phyloP scores from a whole-genome alignment of 2,888 invertebrate genomes.

The Drosophila formosana region DNA sequence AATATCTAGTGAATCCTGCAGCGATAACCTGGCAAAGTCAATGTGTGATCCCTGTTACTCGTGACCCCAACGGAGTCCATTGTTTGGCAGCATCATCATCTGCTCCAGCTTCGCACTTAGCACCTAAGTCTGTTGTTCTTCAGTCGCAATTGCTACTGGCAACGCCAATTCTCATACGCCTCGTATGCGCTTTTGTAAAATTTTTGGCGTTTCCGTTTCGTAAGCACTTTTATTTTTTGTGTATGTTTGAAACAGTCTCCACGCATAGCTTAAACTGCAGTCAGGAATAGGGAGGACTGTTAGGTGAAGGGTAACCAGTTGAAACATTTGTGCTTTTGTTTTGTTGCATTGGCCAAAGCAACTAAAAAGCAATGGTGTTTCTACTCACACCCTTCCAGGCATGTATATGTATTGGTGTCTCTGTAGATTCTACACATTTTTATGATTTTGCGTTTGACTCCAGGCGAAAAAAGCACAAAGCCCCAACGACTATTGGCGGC shows the following conservation, averaged over 20 bases:
- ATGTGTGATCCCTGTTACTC: too few species aligned
- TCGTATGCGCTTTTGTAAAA: slow-evolving; percentile 31
- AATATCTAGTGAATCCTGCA: background rate
- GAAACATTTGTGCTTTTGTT: slow-evolving; percentile 25
- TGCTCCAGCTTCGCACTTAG: slow-evolving; percentile 24
- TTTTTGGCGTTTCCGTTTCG: slow-evolving; percentile 42
- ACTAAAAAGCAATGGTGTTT: slow-evolving; percentile 37
- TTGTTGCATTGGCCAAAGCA: slow-evolving; percentile 19
- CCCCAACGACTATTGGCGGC: slow-evolving; percentile 30
- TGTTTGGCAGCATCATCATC: slow-evolving; percentile 13
- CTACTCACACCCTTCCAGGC: slow-evolving; percentile 7
- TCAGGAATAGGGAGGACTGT: too few species aligned
- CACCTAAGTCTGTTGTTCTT: slow-evolving; percentile 3
- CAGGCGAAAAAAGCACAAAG: slow-evolving; percentile 46
- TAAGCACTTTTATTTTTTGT: background rate
- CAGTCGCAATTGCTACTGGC: background rate
- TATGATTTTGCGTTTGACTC: slow-evolving; percentile 51
- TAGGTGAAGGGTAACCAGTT: background rate
- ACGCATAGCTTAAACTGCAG: slow-evolving; percentile 3
- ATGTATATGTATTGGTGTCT: slow-evolving; percentile 4
- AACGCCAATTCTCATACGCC: slow-evolving; percentile 25
- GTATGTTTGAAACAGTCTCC: background rate
- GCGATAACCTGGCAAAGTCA: background rate
- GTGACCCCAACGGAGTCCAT: background rate
- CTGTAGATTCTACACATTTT: slow-evolving; percentile 45